Conservation (phyloP, 2,797 vertebrate species). For the Acropternis orthonyx region DNA sequence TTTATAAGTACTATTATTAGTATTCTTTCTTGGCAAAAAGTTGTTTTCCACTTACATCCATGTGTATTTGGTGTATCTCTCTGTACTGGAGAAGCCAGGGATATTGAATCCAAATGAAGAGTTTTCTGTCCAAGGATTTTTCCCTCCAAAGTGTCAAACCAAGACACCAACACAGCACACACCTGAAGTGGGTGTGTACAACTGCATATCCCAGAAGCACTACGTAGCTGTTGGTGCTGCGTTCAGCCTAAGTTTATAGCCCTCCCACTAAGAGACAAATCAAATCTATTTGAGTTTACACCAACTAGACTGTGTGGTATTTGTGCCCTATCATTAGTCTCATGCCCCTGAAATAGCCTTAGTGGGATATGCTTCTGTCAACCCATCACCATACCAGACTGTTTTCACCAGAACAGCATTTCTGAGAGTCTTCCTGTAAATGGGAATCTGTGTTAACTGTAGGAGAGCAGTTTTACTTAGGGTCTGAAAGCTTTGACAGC, state of each 20-base stretch:
- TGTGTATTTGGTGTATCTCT: not conserved
- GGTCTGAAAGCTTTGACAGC: not conserved
- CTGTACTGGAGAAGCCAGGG: not conserved
- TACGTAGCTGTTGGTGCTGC: not conserved
- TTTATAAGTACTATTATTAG: not conserved
- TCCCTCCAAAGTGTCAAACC: not conserved
- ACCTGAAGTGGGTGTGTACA: not conserved
- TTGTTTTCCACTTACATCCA: not conserved
- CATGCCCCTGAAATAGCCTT: not conserved
- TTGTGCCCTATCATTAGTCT: not conserved
- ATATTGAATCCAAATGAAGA: not conserved
- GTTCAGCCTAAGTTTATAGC: not conserved
- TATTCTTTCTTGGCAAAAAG: not conserved
- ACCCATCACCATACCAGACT: not conserved
- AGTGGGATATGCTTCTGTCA: not conserved
- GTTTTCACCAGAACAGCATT: not conserved
- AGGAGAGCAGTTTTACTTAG: not conserved
- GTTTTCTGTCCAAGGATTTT: not conserved
- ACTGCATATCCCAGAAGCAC: not conserved
- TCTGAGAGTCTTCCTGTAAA: not conserved
- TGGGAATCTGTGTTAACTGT: fast-evolving
- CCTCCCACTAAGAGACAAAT: not conserved
- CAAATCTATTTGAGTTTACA: not conserved
- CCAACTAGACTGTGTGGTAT: not conserved
- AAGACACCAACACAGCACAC: not conserved